phyloP scores from a whole-genome alignment of 1,140 invertebrate species.

The Venturia canescens region DNA sequence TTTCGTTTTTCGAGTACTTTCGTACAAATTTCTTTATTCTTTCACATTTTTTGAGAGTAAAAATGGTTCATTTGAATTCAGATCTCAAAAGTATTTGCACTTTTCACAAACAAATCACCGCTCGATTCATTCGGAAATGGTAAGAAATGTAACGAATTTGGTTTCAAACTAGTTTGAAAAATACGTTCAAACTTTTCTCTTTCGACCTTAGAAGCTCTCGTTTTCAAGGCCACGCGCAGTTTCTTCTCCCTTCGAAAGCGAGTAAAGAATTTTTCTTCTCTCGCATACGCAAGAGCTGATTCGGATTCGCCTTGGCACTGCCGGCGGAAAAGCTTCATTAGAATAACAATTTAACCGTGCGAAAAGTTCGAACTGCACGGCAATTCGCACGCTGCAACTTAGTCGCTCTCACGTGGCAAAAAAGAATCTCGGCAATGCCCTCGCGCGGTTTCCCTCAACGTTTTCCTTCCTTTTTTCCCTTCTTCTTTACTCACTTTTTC shows the following conservation, averaged over 20 bases:
- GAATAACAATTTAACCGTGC: conserved; percentile 26
- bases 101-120: no score
- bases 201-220: neutral
- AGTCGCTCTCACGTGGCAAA: no score
- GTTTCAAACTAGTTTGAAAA: neutral
- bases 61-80: no score
- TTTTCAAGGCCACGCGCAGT: neutral
- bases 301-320: neutral
- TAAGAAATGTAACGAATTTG: no score
- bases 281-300: no score
- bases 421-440: neutral
- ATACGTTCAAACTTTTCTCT: neutral
- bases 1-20: no score
- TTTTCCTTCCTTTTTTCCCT: neutral
- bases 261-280: conserved; percentile 7
- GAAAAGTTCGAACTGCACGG: conserved; percentile 13
- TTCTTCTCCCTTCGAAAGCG: conserved; percentile 1
- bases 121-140: no score
- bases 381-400: neutral
- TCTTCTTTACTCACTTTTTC: neutral
- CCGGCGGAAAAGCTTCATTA: conserved; percentile 33
- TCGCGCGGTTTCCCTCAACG: neutral
- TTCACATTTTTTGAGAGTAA: no score
- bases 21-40: no score
- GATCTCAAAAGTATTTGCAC: no score